Percentiles rank a stretch among this genome's conserved stretches.
Evolutionary conservation across 2,797 vertebrate species (phyloP).

Genomic region (Masticophis lateralis): DNA sequence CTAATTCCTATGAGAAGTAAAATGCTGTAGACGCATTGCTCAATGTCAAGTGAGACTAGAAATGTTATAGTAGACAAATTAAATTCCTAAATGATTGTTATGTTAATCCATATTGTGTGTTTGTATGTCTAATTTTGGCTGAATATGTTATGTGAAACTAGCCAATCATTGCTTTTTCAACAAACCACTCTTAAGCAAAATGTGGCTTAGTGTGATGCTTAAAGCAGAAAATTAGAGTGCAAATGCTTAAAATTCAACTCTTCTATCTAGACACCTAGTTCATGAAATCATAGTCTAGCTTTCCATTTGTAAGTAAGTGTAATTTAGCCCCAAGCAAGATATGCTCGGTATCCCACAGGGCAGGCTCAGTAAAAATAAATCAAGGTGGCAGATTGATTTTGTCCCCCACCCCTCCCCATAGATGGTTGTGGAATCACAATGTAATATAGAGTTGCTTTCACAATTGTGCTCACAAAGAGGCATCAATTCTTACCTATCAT

Average conservation of each 20-base stretch:
- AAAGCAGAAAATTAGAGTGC: neutral
- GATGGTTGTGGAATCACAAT: neutral
- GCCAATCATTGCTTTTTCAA: neutral
- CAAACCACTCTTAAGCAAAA: neutral
- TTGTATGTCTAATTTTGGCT: neutral
- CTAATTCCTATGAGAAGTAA: neutral
- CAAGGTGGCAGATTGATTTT: neutral
- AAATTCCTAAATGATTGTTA: neutral
- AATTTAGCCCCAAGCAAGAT: neutral
- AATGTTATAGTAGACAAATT: neutral
- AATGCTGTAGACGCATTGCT: neutral
- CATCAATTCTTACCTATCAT: neutral
- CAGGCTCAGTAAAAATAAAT: neutral
- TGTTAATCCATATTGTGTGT: neutral
- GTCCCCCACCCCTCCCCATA: accelerated
- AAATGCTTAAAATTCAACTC: neutral
- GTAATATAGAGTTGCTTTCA: neutral
- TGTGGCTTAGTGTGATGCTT: neutral
- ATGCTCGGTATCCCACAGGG: neutral
- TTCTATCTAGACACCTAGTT: neutral
- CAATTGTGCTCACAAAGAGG: neutral
- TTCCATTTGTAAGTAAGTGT: neutral
- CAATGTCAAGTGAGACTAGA: neutral
- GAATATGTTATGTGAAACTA: neutral
- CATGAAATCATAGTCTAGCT: neutral